Conservation (phyloP, 2,113 vertebrate genomes). For the Planiliza haematocheilus region DNA sequence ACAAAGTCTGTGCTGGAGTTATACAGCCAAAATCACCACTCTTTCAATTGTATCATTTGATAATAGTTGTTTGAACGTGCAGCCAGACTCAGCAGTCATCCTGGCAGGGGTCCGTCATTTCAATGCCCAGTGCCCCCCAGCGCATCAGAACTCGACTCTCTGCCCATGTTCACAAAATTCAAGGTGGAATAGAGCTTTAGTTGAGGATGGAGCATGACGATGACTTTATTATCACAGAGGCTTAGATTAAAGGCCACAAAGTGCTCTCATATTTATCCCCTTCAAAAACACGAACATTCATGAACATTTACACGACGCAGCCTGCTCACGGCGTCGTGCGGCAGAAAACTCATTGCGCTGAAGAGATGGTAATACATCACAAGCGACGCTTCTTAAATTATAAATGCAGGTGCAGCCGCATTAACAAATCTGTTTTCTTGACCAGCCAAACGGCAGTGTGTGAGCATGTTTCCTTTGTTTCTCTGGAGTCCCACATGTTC, state of each 20-base stretch:
- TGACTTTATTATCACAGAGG: conserved; percentile 23
- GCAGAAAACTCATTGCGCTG: conserved; percentile 1
- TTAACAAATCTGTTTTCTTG: not conserved
- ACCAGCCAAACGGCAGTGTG: conserved; percentile 66
- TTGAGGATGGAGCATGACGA: conserved; percentile 22
- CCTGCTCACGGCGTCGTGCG: not conserved
- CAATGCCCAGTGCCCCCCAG: conserved; percentile 54
- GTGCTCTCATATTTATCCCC: conserved; percentile 7
- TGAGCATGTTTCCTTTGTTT: conserved; percentile 54
- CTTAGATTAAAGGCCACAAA: not conserved
- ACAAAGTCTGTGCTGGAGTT: conserved; percentile 28
- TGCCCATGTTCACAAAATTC: conserved; percentile 41
- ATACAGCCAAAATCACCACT: conserved; percentile 18
- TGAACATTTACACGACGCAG: not conserved
- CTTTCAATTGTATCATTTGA: conserved; percentile 55
- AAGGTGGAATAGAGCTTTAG: conserved; percentile 33
- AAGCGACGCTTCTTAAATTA: conserved; percentile 2
- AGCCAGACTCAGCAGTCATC: conserved; percentile 59
- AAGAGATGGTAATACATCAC: not conserved
- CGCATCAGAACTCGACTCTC: conserved; percentile 55
- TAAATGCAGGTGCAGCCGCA: not conserved
- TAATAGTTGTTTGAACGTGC: conserved; percentile 45
- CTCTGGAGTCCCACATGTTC: conserved; percentile 76
- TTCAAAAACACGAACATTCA: not conserved
- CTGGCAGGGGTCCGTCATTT: conserved; percentile 58